Base-by-base conservation (phyloP, 2,797 vertebrate species). In the Falco novaeseelandiae region DNA sequence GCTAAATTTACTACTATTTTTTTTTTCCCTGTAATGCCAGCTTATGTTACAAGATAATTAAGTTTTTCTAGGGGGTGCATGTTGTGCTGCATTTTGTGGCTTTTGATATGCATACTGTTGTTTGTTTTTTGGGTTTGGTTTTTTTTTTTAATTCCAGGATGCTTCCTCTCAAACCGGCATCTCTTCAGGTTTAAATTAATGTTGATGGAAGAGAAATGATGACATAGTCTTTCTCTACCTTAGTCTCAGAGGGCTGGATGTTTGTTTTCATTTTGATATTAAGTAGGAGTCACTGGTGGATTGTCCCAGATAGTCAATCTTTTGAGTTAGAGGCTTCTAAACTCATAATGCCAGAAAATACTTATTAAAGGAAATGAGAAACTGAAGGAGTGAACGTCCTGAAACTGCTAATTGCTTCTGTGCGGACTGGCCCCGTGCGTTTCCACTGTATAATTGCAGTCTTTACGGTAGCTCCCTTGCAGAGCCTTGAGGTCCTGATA, bases 251-350 rank as follows among this genome's bases (percentile, higher is more conserved):
- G 66, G 72, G 34, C 4, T 90, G 76, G 58, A 44, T 91, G 83
- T 80, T 92, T 91, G 58, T 90, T 95, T 95, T 83, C 61, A 12
- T 67, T 78, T 69, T 1, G 4, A 18, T 58, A n/a, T 86, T 80
- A 90, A 91, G 65, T 12, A 69, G 93, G 61, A 95, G 84, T 91
- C 80, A 40, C 54, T 86, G 61, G 54, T 93, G 89, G 93, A 84
- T 96, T 44, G 44, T 44, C 44, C 44, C 44, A 44, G 44, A 44
- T 44, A 44, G 44, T 44, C 44, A 44, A 8, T 44, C 29, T 49
- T 78, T 36, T 42, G 44, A 72, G 69, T 63, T 78, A 52, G 49
- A 76, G 85, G 63, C 71, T 91, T 94, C 90, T 80, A 32, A 44
- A 15, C 80, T 62, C 48, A 26, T 82, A 79, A 70, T 67, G 48